Evolutionary conservation across 2,113 vertebrate species (phyloP), one percentile per base, ranked within the genome.

Genomic region (Corydoras maculifer): DNA sequence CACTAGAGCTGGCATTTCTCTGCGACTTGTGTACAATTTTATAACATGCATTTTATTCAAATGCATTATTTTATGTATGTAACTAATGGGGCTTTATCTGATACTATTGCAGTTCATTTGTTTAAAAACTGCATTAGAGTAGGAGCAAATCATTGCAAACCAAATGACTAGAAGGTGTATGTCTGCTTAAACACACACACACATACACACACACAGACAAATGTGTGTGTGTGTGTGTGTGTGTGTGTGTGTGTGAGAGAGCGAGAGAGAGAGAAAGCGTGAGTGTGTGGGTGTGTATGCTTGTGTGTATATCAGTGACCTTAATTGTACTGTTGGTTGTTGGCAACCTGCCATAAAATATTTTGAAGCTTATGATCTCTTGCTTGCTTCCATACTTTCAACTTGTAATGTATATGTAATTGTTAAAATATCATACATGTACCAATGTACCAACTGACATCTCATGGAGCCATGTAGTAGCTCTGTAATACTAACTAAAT

Each of bases 381-480:
- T 58, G n/a, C 53, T 67, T 57, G 53, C 54, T 43, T 58, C n/a
- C 9, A 35, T 54, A 58, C 65, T 48, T 43, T 58, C 58, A 54
- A 32, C 32, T 15, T 58, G 65, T 13, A 58, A 54, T 70, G 14
- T 55, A 70, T 58, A 75, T 57, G 31, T 18, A 62, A 25, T 4
- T 57, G 29, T 48, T 67, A 14, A 68, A 65, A 66, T 49, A 67
- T 67, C 54, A 32, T 69, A 64, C 18, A 69, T 53, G n/a, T 31
- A n/a, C 14, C 35, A 43, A 43, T 57, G 54, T 7, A 57, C 13
- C 54, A 13, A 57, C 54, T n/a, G 13, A 57, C 3, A 57, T 7
- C 14, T n/a, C n/a, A 57, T 3, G 3, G 35, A 43, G 35, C 35
- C 35, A 2, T 43, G 35, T 43, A 43, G 35, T 43, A 43, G 7